phyloP scores from a whole-genome alignment of 2,113 vertebrate genomes.

The Hippolais icterina region DNA sequence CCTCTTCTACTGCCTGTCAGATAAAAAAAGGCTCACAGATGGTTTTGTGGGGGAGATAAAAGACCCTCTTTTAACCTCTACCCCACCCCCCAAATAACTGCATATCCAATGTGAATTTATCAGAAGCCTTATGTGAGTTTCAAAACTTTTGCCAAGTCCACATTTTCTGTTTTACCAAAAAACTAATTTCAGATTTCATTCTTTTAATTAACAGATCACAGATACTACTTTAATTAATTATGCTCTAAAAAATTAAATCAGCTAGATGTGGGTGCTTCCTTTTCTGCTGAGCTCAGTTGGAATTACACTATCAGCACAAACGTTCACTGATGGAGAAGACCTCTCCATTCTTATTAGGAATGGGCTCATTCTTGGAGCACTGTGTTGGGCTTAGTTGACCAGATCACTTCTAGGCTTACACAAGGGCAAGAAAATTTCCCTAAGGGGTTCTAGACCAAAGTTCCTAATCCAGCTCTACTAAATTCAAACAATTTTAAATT shows the following conservation, averaged over 20 bases:
- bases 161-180: slow-evolving; percentile 48
- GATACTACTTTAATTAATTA: slow-evolving; percentile 72
- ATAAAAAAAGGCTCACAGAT: slow-evolving; percentile 66
- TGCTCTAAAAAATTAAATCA: slow-evolving; percentile 54
- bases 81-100: slow-evolving; percentile 56
- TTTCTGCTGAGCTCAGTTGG: slow-evolving; percentile 51
- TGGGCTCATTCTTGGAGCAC: neutral
- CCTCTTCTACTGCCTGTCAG: slow-evolving; percentile 63
- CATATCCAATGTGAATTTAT: slow-evolving; percentile 45
- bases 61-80: slow-evolving; percentile 57
- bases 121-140: slow-evolving; percentile 63
- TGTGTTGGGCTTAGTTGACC: neutral
- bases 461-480: neutral
- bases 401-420: neutral
- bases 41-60: slow-evolving; percentile 58
- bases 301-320: slow-evolving; percentile 30
- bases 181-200: slow-evolving; percentile 67
- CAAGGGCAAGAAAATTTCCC: neutral
- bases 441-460: neutral
- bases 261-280: slow-evolving; percentile 22
- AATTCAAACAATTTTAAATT: neutral
- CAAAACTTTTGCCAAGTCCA: slow-evolving; percentile 64
- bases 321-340: neutral
- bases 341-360: neutral
- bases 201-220: slow-evolving; percentile 72